Base-by-base conservation (phyloP, 2,113 vertebrate genomes). In the Saccopteryx bilineata region DNA sequence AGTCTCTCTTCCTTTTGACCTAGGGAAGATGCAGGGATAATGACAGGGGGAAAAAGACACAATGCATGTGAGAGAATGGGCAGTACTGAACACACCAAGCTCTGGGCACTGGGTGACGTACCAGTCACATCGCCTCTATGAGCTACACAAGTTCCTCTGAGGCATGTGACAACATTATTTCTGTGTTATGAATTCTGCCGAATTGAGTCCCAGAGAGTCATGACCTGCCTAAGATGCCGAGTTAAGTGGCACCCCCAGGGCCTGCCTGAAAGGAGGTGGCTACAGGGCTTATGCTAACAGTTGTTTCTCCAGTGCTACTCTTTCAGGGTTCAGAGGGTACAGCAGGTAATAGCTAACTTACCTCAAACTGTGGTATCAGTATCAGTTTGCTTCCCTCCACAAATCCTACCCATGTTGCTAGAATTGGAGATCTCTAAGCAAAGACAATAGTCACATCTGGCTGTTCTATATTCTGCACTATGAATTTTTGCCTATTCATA, bases 1-100 rank as follows among this genome's bases (percentile, higher is more conserved):
- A 99, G 95, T 4, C 99, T 98, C 97, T 99, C 99, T 97, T 99
- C 99, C 0, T 96, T 97, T 71, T 98, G 99, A 68, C 99, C 99
- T 99, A 97, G 52, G 92, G 97, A 68, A 28, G 68, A 97, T 61
- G 19, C 50, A 92, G 95, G 97, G 68, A 95, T n/a, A 31, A 94
- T 72, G 18, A 76, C 5, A 18, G 48, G 86, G 80, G 68, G 96
- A 93, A 80, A 93, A 81, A 92, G 31, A 89, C 10, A 2, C 5
- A 23, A 10, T 1, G 5, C 50, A 33, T 50, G n/a, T 5, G 18
- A 26, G 19, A 63, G 68, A 65, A 84, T 15, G 21, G 5, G 5
- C 52, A 63, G 21, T 31, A 33, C 23, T 52, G 52, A 56, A 1
- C 31, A 18, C 28, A 0, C 3, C 1, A 26, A 0, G 3, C 33